Base-by-base conservation (phyloP, 1,140 invertebrate genomes). In the Apis dorsata region DNA sequence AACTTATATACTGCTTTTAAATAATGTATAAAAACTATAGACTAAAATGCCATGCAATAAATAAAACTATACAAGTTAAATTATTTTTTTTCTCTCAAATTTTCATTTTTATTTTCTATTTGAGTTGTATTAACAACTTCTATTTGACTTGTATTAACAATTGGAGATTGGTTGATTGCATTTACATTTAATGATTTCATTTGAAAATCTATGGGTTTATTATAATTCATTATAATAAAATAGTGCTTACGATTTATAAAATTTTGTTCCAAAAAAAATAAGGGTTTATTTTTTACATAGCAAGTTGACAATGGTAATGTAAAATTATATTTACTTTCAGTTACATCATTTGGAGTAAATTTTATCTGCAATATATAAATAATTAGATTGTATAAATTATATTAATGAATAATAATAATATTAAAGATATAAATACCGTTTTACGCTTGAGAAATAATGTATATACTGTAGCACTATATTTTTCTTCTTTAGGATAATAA, bases 191-290 rank as follows among this genome's bases (percentile, higher is more conserved):
- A 62, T 17, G 49, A 2, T 15, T 62, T 57, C 28, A 97, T 87
- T 93, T 96, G 96, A 79, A 98, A 97, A 93, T 98, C 97, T 60
- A 98, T 94, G 12, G 98, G 98, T 92, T 98, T 97, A 90, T 99
- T 97, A 92, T 96, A 98, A 4, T 97, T 97, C 96, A 99, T 98
- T 66, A 99, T 95, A 89, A 95, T 96, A 59, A 95, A 95, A 94
- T 97, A 99, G 92, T 98, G 96, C 78, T 95, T 90, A 0, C 95
- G 94, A 85, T 97, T 95, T 12, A 94, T 91, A 88, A 99, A 98
- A 21, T 94, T 90, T 3, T 94, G 92, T 0, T 95, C 94, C 91
- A 98, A 97, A 19, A 99, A 93, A 90, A 99, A 98, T 0, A 98
- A 88, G 2, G 97, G 95, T 17, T 92, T 95, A 17, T 95, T 95